Conservation (phyloP, 1,140 invertebrate genomes). For the Orius insidiosus region DNA sequence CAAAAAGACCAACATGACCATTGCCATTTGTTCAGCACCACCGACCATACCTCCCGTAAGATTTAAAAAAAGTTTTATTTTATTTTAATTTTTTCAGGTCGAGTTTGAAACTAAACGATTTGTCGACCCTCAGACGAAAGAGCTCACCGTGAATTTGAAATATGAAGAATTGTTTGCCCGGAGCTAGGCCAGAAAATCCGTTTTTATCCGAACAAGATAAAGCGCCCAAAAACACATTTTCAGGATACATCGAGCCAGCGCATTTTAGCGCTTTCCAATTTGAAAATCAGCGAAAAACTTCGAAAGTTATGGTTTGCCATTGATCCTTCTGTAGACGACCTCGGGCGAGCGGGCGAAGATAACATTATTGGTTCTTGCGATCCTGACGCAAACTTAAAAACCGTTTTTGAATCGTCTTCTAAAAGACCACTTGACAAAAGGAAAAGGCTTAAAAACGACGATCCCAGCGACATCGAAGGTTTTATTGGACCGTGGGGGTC, state of each 20-base stretch:
- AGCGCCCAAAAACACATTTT: constrained; percentile 75
- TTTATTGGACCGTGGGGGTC: constrained; percentile 96
- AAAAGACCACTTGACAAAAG: constrained; percentile 62
- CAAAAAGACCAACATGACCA: constrained; percentile 24
- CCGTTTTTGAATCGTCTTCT: constrained; percentile 73
- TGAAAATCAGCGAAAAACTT: constrained; percentile 92
- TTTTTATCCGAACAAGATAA: constrained; percentile 76
- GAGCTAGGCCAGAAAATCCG: constrained; percentile 81
- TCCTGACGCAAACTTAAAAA: constrained; percentile 42
- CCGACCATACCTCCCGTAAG: constrained; percentile 57
- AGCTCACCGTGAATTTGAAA: constrained; percentile 82
- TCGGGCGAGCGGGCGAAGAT: constrained; percentile 29
- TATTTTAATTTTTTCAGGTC: constrained; percentile 15
- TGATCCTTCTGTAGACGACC: constrained; percentile 69
- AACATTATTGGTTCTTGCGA: constrained; percentile 50
- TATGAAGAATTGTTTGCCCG: constrained; percentile 90
- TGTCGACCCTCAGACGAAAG: constrained; percentile 55
- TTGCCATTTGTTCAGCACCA: constrained; percentile 61
- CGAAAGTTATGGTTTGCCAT: constrained; percentile 85
- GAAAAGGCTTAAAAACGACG: constrained; percentile 78
- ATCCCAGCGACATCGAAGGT: constrained; percentile 83
- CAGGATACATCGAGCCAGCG: constrained; percentile 88
- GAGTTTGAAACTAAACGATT: constrained; percentile 32
- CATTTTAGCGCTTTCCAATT: constrained; percentile 96
- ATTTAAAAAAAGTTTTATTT: constrained; percentile 10